Conservation (phyloP, 2,888 invertebrate genomes). For the Rhingia rostrata region DNA sequence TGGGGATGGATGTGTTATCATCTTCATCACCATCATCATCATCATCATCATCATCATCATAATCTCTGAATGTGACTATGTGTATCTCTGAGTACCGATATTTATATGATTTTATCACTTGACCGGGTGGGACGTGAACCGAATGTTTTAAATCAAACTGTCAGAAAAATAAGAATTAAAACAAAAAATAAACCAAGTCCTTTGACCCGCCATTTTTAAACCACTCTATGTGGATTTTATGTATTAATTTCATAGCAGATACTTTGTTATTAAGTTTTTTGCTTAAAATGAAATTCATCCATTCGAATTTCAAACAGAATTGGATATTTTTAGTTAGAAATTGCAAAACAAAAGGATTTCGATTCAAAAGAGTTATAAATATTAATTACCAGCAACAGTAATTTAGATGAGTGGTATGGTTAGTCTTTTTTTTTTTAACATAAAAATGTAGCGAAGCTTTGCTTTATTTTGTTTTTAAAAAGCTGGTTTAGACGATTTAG, state of each 20-base stretch:
- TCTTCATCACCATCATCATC: too few species aligned
- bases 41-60: too few species aligned
- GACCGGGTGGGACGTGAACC: too few species aligned
- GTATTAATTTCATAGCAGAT: too few species aligned
- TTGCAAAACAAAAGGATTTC: not conserved
- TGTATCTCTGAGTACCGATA: too few species aligned
- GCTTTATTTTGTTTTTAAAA: not conserved
- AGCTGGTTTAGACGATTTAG: not conserved
- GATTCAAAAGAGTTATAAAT: slow-evolving; percentile 8
- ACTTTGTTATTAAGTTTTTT: not conserved
- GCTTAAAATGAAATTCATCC: not conserved
- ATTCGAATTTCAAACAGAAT: not conserved
- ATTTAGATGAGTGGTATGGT: slow-evolving; percentile 1
- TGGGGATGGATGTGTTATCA: too few species aligned
- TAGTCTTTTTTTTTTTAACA: not conserved
- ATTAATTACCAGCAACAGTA: slow-evolving; percentile 3
- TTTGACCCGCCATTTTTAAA: not conserved
- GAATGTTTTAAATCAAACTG: too few species aligned
- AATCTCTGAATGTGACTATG: too few species aligned
- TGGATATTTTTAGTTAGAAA: slow-evolving; percentile 3
- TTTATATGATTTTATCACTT: too few species aligned
- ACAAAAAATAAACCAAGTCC: not conserved
- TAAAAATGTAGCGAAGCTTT: not conserved
- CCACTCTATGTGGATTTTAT: not conserved
- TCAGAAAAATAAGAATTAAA: not conserved